Conservation (phyloP, 2,113 vertebrate genomes). For the Larimichthys polyactis region DNA sequence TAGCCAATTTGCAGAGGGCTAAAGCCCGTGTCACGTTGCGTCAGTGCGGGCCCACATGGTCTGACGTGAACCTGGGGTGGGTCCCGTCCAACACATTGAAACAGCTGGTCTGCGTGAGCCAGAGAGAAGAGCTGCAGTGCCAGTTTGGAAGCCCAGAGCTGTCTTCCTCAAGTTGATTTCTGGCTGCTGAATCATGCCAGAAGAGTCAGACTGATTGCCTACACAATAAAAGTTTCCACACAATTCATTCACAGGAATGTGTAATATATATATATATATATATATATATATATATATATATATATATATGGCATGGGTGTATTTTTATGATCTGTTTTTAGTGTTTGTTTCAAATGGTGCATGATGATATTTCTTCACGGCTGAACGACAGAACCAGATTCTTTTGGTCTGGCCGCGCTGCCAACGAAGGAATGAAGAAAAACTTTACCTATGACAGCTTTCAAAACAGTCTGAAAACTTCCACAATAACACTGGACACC, state of each 20-base stretch:
- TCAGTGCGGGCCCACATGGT: slow-evolving; percentile 61
- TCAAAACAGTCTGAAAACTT: slow-evolving; percentile 13
- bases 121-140: slow-evolving; percentile 27
- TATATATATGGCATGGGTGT: neutral
- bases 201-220: neutral
- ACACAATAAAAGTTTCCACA: neutral
- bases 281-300: neutral
- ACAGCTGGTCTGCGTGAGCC: slow-evolving; percentile 51
- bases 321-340: neutral
- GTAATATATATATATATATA: neutral
- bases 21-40: slow-evolving; percentile 68
- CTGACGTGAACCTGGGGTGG: slow-evolving; percentile 40
- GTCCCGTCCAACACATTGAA: slow-evolving; percentile 40
- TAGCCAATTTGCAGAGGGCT: slow-evolving; percentile 58
- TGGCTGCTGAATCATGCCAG: slow-evolving; percentile 56
- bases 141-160: slow-evolving; percentile 43
- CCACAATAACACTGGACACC: neutral
- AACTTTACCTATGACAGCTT: slow-evolving; percentile 5
- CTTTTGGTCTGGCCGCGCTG: neutral
- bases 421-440: neutral
- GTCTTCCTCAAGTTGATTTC: slow-evolving; percentile 39
- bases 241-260: neutral
- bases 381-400: slow-evolving; percentile 3
- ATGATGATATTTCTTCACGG: neutral
- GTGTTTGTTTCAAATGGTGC: neutral